These are phyloP conservation scores for Littorina saxatilis DNA, from an alignment of 1,140 invertebrate genomes.

Conservation along the genomic window DNA sequence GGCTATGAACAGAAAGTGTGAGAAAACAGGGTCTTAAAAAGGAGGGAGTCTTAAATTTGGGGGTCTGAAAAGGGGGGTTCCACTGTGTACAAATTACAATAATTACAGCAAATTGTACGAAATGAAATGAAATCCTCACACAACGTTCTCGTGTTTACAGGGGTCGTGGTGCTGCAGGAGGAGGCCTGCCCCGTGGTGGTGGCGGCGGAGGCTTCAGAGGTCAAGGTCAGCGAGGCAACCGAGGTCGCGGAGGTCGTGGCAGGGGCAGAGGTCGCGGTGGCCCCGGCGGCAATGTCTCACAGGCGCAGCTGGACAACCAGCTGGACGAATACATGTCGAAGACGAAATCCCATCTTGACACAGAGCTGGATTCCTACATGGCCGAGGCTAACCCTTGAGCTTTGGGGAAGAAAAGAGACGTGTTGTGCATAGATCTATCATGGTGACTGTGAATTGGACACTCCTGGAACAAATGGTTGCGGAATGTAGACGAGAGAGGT, in stretches of 20 bases:
- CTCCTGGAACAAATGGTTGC: too few species aligned
- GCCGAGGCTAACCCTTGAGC: conserved; percentile 57
- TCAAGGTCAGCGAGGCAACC: conserved; percentile 31
- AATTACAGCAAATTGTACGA: too few species aligned
- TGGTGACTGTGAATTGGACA: too few species aligned
- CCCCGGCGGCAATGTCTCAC: conserved; percentile 61
- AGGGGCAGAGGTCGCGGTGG: conserved; percentile 51
- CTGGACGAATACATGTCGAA: conserved; percentile 81
- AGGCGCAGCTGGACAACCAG: conserved; percentile 79
- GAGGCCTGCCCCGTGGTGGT: background rate
- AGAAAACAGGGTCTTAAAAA: too few species aligned
- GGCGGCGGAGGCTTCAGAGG: conserved; percentile 49
- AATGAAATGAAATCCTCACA: too few species aligned
- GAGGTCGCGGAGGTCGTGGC: conserved; percentile 45
- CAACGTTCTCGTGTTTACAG: background rate
- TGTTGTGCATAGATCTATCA: too few species aligned
- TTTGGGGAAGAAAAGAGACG: background rate
- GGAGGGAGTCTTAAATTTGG: too few species aligned
- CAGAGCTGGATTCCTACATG: conserved; percentile 72
- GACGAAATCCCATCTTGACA: conserved; percentile 78
- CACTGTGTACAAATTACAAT: too few species aligned
- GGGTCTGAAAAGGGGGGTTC: too few species aligned
- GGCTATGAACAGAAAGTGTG: too few species aligned
- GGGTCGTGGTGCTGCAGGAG: background rate
- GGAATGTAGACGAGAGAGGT: too few species aligned